These are phyloP conservation scores for Rhagonycha lutea DNA, from an alignment of 2,888 invertebrate genomes.

Conservation along the genomic window DNA sequence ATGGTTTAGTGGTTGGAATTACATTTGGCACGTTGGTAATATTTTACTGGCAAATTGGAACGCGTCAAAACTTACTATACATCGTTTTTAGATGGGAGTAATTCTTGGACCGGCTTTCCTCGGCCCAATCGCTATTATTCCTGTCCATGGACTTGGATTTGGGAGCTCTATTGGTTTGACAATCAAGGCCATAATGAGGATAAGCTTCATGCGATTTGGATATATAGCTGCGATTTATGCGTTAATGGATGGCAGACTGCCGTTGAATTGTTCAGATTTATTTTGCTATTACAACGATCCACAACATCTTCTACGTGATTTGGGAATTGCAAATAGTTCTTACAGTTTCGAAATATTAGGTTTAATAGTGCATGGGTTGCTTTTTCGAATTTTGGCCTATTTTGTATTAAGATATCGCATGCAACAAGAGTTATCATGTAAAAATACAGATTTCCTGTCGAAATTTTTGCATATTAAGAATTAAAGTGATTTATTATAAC, in stretches of 20 bases:
- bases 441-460: not conserved
- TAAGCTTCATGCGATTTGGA: not conserved
- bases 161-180: conserved; percentile 32
- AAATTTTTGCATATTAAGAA: not conserved
- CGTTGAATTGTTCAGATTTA: not conserved
- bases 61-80: not conserved
- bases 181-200: not conserved
- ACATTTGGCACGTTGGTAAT: conserved; percentile 61
- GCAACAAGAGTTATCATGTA: not conserved
- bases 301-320: not conserved
- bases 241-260: not conserved
- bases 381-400: not conserved
- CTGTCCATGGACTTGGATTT: conserved; percentile 68
- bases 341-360: not conserved
- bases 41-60: conserved; percentile 36
- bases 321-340: not conserved
- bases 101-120: conserved; percentile 62
- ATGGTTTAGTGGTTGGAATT: conserved; percentile 72
- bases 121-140: conserved; percentile 61
- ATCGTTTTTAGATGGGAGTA: conserved; percentile 44
- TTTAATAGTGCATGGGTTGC: not conserved
- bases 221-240: not conserved
- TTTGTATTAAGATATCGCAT: not conserved
- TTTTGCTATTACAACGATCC: not conserved
- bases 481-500: no score